These are phyloP conservation scores for Erythrocebus patas DNA, from an alignment of 2,113 vertebrate genomes.

Conservation along the genomic window DNA sequence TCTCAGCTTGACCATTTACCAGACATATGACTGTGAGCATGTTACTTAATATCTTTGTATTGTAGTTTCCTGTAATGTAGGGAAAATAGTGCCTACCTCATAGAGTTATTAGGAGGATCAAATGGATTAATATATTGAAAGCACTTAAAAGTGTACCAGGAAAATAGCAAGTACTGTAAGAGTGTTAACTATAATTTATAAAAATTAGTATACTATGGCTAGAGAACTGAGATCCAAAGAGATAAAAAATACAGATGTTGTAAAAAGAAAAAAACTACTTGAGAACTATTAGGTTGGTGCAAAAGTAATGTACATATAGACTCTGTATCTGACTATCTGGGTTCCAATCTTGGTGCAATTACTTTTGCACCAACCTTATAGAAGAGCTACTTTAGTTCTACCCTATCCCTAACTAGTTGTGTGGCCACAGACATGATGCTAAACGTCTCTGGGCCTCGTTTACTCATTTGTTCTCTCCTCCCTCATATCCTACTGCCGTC, in stretches of 20 bases:
- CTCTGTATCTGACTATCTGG: no score
- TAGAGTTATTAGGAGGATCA: background rate
- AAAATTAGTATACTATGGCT: background rate
- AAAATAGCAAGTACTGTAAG: background rate
- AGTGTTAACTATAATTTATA: background rate
- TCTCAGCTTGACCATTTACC: background rate
- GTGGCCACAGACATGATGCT: background rate
- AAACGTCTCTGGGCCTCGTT: background rate
- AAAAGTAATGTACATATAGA: no score
- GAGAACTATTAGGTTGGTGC: background rate
- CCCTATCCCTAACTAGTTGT: background rate
- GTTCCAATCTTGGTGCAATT: no score
- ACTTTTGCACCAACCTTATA: no score
- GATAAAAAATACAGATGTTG: background rate
- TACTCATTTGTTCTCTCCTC: background rate
- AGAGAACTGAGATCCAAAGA: constrained; percentile 15
- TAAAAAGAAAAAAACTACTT: background rate
- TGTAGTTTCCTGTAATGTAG: background rate
- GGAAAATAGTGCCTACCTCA: background rate
- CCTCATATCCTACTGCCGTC: background rate
- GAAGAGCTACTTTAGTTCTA: background rate
- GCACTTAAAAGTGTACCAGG: background rate
- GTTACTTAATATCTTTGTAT: background rate
- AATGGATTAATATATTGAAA: background rate
- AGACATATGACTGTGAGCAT: background rate